Conservation (phyloP, 1,140 invertebrate species). For the Trachymyrmex septentrionalis region DNA sequence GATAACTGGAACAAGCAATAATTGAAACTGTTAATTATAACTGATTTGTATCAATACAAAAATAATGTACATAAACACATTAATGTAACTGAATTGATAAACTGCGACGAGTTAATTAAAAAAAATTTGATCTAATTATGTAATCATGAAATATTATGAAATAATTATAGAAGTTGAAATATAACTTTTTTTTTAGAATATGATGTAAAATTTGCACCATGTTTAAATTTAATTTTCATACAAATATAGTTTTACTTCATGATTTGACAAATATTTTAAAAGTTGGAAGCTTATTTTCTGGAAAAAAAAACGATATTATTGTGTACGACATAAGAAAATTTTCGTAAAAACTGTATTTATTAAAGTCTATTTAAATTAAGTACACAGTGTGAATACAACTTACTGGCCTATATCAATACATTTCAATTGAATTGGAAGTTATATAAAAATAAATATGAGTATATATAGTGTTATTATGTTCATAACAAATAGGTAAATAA, state of each 20-base stretch:
- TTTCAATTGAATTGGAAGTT: not conserved
- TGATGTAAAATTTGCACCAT: not conserved
- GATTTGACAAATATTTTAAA: not conserved
- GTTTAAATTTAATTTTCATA: not conserved
- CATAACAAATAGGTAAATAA: not conserved
- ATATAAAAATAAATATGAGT: constrained; percentile 65
- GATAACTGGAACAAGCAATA: too few species aligned
- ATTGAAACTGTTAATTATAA: too few species aligned
- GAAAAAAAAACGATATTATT: not conserved
- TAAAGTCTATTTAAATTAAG: constrained; percentile 61
- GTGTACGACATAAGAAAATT: not conserved
- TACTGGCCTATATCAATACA: constrained; percentile 44
- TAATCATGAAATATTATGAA: not conserved
- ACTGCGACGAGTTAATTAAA: not conserved
- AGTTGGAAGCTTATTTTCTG: not conserved
- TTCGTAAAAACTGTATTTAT: constrained; percentile 57
- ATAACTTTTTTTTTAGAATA: not conserved
- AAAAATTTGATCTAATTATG: constrained; percentile 20
- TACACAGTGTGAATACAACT: constrained; percentile 47
- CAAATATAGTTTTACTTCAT: not conserved
- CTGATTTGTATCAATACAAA: not conserved
- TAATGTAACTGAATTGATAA: not conserved
- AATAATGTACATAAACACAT: not conserved
- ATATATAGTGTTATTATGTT: not conserved
- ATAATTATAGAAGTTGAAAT: not conserved